These are phyloP conservation scores for Vidua macroura DNA, from an alignment of 2,113 vertebrate species.

Conservation along the genomic window DNA sequence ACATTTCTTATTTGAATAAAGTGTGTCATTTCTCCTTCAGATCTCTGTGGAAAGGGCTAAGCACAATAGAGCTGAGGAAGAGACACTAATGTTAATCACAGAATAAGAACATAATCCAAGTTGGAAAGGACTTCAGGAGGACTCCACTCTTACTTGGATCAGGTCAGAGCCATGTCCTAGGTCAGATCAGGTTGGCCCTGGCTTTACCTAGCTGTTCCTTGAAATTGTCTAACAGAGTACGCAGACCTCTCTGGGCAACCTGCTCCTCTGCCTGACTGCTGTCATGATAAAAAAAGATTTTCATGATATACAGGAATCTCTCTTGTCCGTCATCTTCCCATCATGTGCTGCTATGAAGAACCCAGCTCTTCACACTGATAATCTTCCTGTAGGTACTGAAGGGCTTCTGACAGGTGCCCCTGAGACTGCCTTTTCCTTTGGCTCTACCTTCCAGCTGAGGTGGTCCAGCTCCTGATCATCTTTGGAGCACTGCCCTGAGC, in stretches of 20 bases:
- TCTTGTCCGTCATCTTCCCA: neutral
- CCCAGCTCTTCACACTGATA: neutral
- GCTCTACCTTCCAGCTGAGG: neutral
- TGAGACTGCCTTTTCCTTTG: neutral
- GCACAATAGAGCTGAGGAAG: neutral
- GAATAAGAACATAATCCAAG: neutral
- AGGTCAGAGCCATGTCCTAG: neutral
- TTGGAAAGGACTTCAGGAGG: neutral
- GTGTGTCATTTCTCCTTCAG: neutral
- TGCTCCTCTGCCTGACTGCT: neutral
- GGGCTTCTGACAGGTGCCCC: neutral
- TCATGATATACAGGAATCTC: neutral
- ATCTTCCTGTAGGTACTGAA: no score
- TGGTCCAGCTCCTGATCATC: neutral
- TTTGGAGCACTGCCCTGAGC: neutral
- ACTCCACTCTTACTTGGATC: neutral
- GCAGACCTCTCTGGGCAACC: neutral
- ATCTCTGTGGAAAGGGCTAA: neutral
- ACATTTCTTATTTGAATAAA: neutral
- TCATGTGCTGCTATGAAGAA: neutral
- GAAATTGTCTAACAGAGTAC: neutral
- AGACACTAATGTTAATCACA: neutral
- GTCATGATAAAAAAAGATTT: neutral
- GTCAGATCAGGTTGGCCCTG: neutral
- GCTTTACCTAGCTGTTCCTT: neutral